Percentiles rank a stretch among this genome's conserved stretches.
phyloP scores from a whole-genome alignment of 2,797 vertebrate genomes.

The Leucoraja ocellata region DNA sequence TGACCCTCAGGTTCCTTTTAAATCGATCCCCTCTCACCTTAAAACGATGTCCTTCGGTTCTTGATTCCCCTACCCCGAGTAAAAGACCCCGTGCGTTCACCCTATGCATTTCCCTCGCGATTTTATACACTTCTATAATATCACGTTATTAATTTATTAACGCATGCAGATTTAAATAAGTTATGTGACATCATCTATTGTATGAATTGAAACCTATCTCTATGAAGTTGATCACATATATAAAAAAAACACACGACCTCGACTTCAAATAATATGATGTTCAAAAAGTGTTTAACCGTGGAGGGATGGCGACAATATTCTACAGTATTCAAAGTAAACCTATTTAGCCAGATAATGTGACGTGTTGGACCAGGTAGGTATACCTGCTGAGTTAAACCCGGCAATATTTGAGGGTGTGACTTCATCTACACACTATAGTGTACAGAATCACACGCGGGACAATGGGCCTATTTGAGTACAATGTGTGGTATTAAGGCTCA shows the following conservation, averaged over 20 bases:
- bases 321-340: background rate
- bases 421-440: background rate
- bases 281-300: background rate
- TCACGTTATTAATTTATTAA: background rate
- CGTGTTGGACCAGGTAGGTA: background rate
- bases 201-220: background rate
- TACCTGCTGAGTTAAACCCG: no score
- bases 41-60: no score
- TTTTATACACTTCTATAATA: no score
- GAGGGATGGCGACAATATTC: background rate
- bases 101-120: no score
- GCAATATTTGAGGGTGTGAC: background rate
- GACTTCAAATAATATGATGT: background rate
- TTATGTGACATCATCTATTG: no score
- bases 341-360: background rate
- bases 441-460: background rate
- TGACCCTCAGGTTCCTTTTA: no score
- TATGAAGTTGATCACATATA: background rate
- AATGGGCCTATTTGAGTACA: constrained; percentile 1
- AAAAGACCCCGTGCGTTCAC: no score
- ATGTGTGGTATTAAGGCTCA: background rate
- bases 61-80: no score
- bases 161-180: background rate
- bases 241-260: background rate
- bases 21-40: no score